Conservation (phyloP, 2,797 vertebrate species). For the Danio tinwini region DNA sequence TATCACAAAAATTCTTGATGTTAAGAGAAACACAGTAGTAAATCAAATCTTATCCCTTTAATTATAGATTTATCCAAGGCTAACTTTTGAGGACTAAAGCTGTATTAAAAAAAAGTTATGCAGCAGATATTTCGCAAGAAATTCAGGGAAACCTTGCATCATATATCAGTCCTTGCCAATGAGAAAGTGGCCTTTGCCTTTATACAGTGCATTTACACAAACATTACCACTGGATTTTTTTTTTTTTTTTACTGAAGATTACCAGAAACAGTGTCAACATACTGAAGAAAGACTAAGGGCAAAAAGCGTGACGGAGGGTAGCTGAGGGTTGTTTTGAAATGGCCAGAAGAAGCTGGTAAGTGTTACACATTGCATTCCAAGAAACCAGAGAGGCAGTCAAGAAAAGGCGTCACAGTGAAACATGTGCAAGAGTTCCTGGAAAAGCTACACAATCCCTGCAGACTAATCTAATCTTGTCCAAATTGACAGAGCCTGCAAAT, state of each 20-base stretch:
- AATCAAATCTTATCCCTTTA: background rate
- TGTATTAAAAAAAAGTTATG: conserved; percentile 52
- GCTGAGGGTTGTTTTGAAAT: conserved; percentile 50
- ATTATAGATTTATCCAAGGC: no score
- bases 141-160: conserved; percentile 64
- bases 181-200: conserved; percentile 35
- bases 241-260: conserved; percentile 10
- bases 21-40: background rate
- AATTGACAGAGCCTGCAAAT: background rate
- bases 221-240: no score
- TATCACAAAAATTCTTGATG: background rate
- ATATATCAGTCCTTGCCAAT: conserved; percentile 38
- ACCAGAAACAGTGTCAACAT: conserved; percentile 44
- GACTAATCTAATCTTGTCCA: conserved; percentile 17
- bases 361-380: conserved; percentile 50
- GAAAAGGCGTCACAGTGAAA: conserved; percentile 19
- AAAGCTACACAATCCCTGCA: conserved; percentile 30
- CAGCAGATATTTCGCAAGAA: conserved; percentile 59
- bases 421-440: conserved; percentile 47
- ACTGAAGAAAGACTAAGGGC: conserved; percentile 38
- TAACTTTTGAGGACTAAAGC: conserved; percentile 41
- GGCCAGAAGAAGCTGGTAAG: conserved; percentile 28
- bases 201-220: conserved; percentile 22
- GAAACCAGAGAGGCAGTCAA: conserved; percentile 46
- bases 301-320: conserved; percentile 28